Evolutionary conservation across 2,113 vertebrate species (phyloP).

Genomic region (Haemorhous mexicanus): DNA sequence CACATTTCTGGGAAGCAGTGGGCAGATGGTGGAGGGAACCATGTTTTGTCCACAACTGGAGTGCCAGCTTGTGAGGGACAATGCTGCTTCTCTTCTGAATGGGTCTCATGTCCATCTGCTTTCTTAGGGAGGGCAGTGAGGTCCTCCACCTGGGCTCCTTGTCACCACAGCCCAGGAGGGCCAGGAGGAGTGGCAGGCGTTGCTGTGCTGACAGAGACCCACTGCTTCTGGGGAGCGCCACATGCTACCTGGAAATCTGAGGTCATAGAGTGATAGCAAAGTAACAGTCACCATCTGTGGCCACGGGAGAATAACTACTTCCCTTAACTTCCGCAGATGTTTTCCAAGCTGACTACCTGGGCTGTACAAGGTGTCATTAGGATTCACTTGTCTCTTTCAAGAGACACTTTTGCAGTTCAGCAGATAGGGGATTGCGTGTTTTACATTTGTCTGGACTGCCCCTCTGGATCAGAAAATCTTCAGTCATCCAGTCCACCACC

Average conservation of each 20-base stretch:
- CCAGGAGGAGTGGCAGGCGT: background rate
- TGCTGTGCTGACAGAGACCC: background rate
- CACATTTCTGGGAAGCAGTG: background rate
- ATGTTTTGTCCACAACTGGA: rapidly evolving
- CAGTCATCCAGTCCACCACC: background rate
- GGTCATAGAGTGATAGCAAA: background rate
- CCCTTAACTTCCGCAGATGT: background rate
- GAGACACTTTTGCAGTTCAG: background rate
- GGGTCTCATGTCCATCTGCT: background rate
- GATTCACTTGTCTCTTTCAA: background rate
- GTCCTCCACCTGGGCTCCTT: background rate
- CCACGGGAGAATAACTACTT: background rate
- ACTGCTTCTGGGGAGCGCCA: background rate
- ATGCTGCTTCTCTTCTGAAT: background rate
- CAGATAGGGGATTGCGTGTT: background rate
- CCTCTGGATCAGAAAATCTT: background rate
- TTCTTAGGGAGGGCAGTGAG: background rate
- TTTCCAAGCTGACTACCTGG: background rate
- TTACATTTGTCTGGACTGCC: background rate
- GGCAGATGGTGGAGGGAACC: background rate
- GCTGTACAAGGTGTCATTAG: background rate
- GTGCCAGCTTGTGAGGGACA: background rate
- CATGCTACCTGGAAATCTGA: background rate
- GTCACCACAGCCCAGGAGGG: background rate
- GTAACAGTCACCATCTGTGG: background rate